These are phyloP conservation scores for Misgurnus anguillicaudatus DNA, from an alignment of 2,113 vertebrate species.

Conservation along the genomic window DNA sequence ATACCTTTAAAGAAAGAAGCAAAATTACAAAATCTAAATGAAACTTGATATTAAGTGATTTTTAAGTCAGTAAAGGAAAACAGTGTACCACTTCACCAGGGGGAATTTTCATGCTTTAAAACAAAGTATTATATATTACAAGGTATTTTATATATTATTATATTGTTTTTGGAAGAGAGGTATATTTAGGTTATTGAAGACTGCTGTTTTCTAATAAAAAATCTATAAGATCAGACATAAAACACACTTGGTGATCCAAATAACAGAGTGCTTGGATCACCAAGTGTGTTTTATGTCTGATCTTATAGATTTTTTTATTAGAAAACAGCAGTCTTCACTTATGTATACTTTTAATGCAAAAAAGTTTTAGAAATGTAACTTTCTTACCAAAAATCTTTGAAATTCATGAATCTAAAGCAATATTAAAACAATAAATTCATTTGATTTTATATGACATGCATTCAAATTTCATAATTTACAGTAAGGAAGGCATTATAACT, in stretches of 20 bases:
- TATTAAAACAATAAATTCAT: constrained; percentile 14
- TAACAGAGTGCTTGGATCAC: too few species aligned
- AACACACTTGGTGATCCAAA: too few species aligned
- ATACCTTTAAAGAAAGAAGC: background rate
- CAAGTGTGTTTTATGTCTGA: background rate
- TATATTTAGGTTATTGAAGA: background rate
- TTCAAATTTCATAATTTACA: too few species aligned
- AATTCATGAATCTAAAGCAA: constrained; percentile 26
- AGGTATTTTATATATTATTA: constrained; percentile 38
- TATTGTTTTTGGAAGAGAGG: constrained; percentile 46
- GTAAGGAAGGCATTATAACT: too few species aligned
- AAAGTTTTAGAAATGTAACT: background rate
- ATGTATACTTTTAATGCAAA: background rate
- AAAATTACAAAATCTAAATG: background rate
- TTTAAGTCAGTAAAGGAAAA: constrained; percentile 81
- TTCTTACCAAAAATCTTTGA: constrained; percentile 1
- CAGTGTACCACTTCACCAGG: constrained; percentile 71
- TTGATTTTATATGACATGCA: too few species aligned
- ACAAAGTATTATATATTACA: constrained; percentile 61
- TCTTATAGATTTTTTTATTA: background rate
- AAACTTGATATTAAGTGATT: constrained; percentile 60
- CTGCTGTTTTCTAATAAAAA: too few species aligned
- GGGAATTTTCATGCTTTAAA: constrained; percentile 78
- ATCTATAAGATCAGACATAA: too few species aligned
- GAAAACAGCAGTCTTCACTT: background rate